Percentiles rank a stretch among this genome's conserved stretches.
Evolutionary conservation across 2,797 vertebrate genomes (phyloP).

Genomic region (Crenichthys baileyi): DNA sequence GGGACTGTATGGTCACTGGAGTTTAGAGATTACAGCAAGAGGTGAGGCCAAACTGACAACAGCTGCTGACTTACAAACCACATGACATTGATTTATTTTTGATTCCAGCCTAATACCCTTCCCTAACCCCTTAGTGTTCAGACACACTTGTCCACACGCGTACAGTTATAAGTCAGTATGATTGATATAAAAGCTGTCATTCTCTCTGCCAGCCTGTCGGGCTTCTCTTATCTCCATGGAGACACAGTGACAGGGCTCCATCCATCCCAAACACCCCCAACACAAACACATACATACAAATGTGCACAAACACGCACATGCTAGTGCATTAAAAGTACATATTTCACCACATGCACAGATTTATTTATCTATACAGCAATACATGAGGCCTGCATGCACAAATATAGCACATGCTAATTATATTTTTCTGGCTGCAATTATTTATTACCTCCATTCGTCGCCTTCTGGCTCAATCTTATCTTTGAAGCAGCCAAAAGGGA

Average conservation of each 20-base stretch:
- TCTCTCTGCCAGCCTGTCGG: slow-evolving; percentile 69
- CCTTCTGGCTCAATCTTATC: slow-evolving; percentile 32
- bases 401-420: slow-evolving; percentile 30
- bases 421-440: slow-evolving; percentile 28
- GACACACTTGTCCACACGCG: slow-evolving; percentile 31
- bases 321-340: slow-evolving; percentile 18
- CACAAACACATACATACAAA: slow-evolving; percentile 28
- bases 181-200: slow-evolving; percentile 80
- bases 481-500: slow-evolving; percentile 30
- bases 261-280: slow-evolving; percentile 56
- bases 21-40: slow-evolving; percentile 72
- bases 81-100: slow-evolving; percentile 78
- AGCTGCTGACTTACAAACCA: slow-evolving; percentile 71
- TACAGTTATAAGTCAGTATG: slow-evolving; percentile 69
- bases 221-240: slow-evolving; percentile 77
- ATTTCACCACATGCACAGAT: neutral
- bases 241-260: slow-evolving; percentile 74
- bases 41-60: slow-evolving; percentile 71
- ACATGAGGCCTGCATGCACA: slow-evolving; percentile 16
- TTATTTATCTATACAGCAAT: neutral
- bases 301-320: neutral
- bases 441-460: slow-evolving; percentile 32
- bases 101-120: slow-evolving; percentile 66
- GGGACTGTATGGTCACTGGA: slow-evolving; percentile 59
- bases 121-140: slow-evolving; percentile 56